A percentile compares a stretch with the other conserved stretches of the same genome.
These are phyloP conservation scores for Ypsolopha scabrella DNA, from an alignment of 2,888 invertebrate genomes.

Conservation along the genomic window DNA sequence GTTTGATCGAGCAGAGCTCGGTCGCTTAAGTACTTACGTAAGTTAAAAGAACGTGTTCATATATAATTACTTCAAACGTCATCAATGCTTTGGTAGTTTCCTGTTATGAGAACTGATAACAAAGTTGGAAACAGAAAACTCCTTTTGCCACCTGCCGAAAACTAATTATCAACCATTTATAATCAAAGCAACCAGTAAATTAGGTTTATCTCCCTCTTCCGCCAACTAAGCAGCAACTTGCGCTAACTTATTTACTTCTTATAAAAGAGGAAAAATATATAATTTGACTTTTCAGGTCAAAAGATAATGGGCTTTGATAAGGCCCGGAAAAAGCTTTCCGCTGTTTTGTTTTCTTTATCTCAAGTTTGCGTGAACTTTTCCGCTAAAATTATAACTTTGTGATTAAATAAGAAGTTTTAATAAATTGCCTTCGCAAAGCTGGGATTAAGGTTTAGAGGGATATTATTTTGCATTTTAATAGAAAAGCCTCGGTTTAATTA, in stretches of 20 bases:
- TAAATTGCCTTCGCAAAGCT: slow-evolving; percentile 53
- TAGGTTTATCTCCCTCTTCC: slow-evolving; percentile 35
- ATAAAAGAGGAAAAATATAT: slow-evolving; percentile 63
- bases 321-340: slow-evolving; percentile 67
- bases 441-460: slow-evolving; percentile 43
- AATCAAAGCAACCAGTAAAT: slow-evolving; percentile 4
- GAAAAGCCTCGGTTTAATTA: slow-evolving; percentile 5
- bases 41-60: no score
- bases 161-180: neutral
- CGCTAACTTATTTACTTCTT: slow-evolving; percentile 62
- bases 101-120: no score
- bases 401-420: slow-evolving; percentile 66
- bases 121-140: no score
- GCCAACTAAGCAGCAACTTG: slow-evolving; percentile 17
- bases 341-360: slow-evolving; percentile 67
- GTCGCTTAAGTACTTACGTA: no score
- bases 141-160: slow-evolving; percentile 5
- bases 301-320: slow-evolving; percentile 67
- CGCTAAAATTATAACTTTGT: slow-evolving; percentile 64
- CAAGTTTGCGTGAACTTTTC: slow-evolving; percentile 56
- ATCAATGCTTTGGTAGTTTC: no score
- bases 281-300: slow-evolving; percentile 66
- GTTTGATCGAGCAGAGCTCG: no score
- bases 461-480: slow-evolving; percentile 23
- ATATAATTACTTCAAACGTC: no score